Conservation (phyloP, 2,888 invertebrate species). For the Drosophila multiciliata region DNA sequence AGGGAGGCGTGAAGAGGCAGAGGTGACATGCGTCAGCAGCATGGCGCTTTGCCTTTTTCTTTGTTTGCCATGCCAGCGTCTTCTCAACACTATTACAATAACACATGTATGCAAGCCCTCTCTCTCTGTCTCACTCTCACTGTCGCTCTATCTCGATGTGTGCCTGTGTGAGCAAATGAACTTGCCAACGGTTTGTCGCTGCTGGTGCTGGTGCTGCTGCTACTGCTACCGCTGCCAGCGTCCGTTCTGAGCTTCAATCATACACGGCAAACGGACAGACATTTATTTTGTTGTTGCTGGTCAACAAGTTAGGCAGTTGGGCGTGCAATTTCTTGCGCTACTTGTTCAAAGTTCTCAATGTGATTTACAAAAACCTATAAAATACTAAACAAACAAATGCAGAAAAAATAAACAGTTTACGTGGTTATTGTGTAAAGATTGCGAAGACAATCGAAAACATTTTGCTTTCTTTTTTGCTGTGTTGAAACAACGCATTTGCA, state of each 20-base stretch:
- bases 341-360: conserved; percentile 13
- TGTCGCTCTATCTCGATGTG: background rate
- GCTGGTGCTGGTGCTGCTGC: conserved; percentile 4
- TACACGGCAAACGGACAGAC: conserved; percentile 44
- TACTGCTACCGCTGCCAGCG: conserved; percentile 30
- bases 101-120: conserved; percentile 22
- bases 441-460: background rate
- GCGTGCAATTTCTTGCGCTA: conserved; percentile 55
- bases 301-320: conserved; percentile 59
- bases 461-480: background rate
- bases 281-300: conserved; percentile 70
- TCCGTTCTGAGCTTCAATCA: conserved; percentile 74
- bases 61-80: conserved; percentile 38
- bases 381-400: background rate
- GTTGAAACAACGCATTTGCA: conserved; percentile 35
- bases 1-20: background rate
- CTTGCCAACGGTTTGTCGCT: conserved; percentile 7
- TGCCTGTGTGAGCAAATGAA: conserved; percentile 4
- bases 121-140: conserved; percentile 1
- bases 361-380: background rate
- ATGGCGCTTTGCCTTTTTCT: conserved; percentile 32
- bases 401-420: background rate
- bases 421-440: conserved; percentile 1
- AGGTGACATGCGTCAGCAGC: conserved; percentile 53
- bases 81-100: conserved; percentile 32